Evolutionary conservation across 2,113 vertebrate species (phyloP), one percentile per base, ranked within the genome.

Genomic region (Ancistrus triradiatus): DNA sequence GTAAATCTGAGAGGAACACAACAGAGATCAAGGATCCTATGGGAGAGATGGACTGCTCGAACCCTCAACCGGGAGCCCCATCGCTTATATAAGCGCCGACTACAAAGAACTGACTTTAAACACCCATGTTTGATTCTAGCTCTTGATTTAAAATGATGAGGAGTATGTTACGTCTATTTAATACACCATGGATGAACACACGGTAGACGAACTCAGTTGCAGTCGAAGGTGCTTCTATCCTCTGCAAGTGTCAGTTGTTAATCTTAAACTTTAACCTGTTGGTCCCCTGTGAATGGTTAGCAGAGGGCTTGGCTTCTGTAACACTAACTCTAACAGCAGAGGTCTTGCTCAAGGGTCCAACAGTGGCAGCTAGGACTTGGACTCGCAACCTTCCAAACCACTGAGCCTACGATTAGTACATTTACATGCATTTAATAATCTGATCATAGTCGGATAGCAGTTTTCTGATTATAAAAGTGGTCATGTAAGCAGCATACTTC

Each of bases 251-350:
- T 52, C 57, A 35, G 59, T 37, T 64, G 73, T 79, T 83, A 77
- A 60, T 83, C 66, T 82, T 80, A 76, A 61, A 80, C 77, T 82
- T 80, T 50, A 60, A 72, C 81, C 77, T 70, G 72, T 69, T 55
- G 69, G 80, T 64, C 70, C 73, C 81, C 75, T 81, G 85, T 85
- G 78, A 86, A 88, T 87, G 84, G 85, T 85, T 86, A 82, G 80
- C 76, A 74, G 74, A 63, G 72, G 17, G 15, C 35, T 78, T 49
- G 75, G 76, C 84, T 84, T 82, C 81, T 80, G 83, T n/a, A n/a
- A n/a, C n/a, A n/a, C n/a, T n/a, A n/a, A n/a, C n/a, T n/a, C n/a
- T n/a, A n/a, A n/a, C n/a, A n/a, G n/a, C n/a, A n/a, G n/a, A n/a
- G n/a, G n/a, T n/a, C n/a, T n/a, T n/a, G n/a, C n/a, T n/a, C n/a